Base-by-base conservation (phyloP, 2,797 vertebrate species). In the Lutra lutra region DNA sequence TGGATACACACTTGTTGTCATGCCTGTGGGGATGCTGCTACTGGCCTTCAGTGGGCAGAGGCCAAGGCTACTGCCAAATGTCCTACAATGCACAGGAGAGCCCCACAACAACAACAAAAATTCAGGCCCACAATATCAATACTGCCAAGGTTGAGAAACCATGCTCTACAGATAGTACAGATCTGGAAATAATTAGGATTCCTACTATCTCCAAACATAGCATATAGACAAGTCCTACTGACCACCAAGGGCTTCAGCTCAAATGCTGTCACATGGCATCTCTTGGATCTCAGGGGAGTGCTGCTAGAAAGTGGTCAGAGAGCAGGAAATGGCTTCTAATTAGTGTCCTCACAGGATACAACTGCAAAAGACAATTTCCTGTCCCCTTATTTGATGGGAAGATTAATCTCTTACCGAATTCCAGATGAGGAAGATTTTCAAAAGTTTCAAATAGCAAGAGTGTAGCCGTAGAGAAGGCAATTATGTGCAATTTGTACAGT, bases 381-480 rank as follows among this genome's bases (percentile, higher is more conserved):
- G 73, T 93, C 95, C 95, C 96, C 93, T 96, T 93, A 96, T 97
- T 98, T 97, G 97, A 97, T 97, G 98, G 95, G 86, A 97, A 97
- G 96, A 98, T 98, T 98, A 98, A 98, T 98, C 97, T 97, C 94
- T 98, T 98, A 98, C 96, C 38, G 87, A 97, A 98, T 98, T 98
- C 98, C 98, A 98, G 98, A 98, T 98, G 98, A 98, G 86, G 84
- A 97, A 97, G 95, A 97, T 98, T 98, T 98, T 97, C 93, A 97
- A 96, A 98, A 98, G 98, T 98, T 97, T 98, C 97, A 96, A 98
- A 98, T 98, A 95, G 96, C 97, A 98, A 70, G 91, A 96, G 77
- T 93, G 29, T 93, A 98, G 94, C 94, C 96, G 32, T 97, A 97
- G 95, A 97, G 97, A 97, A 97, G 97, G 96, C 93, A 98, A 98